A percentile compares a stretch with the other conserved stretches of the same genome.
These are phyloP conservation scores for Troglohyphantes excavatus DNA, from an alignment of 2,888 invertebrate species.

Conservation along the genomic window DNA sequence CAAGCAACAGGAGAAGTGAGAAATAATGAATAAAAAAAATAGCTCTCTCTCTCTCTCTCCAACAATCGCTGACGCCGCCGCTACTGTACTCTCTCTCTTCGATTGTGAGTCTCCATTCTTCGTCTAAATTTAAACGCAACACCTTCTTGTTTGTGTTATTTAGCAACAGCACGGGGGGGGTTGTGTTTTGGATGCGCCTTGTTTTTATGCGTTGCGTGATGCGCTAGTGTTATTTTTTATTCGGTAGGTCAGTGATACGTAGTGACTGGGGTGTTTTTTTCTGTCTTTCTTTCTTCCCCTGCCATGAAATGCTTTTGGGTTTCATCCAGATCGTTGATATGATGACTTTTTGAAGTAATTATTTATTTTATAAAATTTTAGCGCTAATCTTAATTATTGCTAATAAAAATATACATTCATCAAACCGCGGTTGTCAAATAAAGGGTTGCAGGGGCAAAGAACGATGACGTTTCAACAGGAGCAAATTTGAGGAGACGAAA, in stretches of 20 bases:
- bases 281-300: not conserved
- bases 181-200: constrained; percentile 36
- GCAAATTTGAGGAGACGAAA: too few species aligned
- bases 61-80: constrained; percentile 68
- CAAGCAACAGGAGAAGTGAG: constrained; percentile 12
- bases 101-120: constrained; percentile 73
- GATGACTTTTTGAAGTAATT: too few species aligned
- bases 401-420: too few species aligned
- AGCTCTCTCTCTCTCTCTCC: not conserved
- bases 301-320: too few species aligned
- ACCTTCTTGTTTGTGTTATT: constrained; percentile 54
- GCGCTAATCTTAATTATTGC: too few species aligned
- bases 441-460: too few species aligned
- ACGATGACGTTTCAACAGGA: too few species aligned
- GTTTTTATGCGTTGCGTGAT: constrained; percentile 21
- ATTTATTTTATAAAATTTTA: too few species aligned
- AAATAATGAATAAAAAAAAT: constrained; percentile 26
- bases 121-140: constrained; percentile 65
- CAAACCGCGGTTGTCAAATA: too few species aligned
- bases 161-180: constrained; percentile 30
- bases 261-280: not conserved
- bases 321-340: too few species aligned
- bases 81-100: constrained; percentile 56
- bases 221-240: not conserved
- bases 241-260: constrained; percentile 10